Evolutionary conservation across 2,113 vertebrate species (phyloP).

Genomic region (Pionites leucogaster): DNA sequence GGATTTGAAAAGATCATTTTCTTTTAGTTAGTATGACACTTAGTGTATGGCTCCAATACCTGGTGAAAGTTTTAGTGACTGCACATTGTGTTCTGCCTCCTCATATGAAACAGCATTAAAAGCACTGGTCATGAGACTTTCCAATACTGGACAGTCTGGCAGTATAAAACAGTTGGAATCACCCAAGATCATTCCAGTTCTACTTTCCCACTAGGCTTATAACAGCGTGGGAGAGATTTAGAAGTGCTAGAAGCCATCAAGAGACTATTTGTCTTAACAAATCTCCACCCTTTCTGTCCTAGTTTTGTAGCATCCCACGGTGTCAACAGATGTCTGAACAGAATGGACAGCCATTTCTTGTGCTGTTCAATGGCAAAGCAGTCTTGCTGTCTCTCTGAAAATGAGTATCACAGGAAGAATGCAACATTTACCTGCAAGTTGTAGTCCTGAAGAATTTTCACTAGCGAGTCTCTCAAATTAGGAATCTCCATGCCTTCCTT

Average conservation of each 20-base stretch:
- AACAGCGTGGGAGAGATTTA: not conserved
- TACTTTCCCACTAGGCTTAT: not conserved
- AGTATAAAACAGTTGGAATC: not conserved
- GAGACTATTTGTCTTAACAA: not conserved
- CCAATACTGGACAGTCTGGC: not conserved
- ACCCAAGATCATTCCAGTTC: not conserved
- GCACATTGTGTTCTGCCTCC: not conserved
- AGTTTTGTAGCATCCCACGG: not conserved
- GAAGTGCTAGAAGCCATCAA: not conserved
- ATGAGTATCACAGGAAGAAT: not conserved
- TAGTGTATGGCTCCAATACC: not conserved
- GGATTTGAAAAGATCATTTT: not conserved
- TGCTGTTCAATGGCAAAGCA: not conserved
- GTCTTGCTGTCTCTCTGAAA: not conserved
- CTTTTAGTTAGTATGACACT: not conserved
- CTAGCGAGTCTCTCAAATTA: constrained; percentile 93
- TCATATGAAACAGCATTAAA: not conserved
- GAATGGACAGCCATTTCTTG: not conserved
- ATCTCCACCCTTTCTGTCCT: not conserved
- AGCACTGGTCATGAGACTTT: not conserved
- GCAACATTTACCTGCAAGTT: constrained; percentile 88
- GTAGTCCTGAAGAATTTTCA: constrained; percentile 98
- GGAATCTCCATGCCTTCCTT: constrained; percentile 99
- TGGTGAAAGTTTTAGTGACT: not conserved
- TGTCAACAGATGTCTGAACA: not conserved